A percentile compares a stretch with the other conserved stretches of the same genome.
These are phyloP conservation scores for Psittacara wagleri DNA, from an alignment of 2,113 vertebrate species.

Conservation along the genomic window DNA sequence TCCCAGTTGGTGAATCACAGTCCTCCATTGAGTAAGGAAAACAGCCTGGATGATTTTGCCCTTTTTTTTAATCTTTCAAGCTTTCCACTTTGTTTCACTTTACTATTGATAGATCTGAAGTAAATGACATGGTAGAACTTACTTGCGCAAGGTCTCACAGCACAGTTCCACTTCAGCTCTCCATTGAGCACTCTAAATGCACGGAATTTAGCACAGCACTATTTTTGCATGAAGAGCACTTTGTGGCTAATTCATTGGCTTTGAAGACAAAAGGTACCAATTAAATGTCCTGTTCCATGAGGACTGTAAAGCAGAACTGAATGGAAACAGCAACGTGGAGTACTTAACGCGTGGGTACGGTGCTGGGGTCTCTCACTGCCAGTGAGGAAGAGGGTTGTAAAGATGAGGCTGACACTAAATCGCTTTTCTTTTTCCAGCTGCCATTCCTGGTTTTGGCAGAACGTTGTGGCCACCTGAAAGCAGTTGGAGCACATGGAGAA, in stretches of 20 bases:
- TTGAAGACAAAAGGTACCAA: not conserved
- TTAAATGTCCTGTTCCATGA: not conserved
- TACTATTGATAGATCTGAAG: not conserved
- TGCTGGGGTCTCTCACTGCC: not conserved
- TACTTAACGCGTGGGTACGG: not conserved
- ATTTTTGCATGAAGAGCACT: not conserved
- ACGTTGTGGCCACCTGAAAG: not conserved
- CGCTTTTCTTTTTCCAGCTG: not conserved
- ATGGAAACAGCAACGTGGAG: not conserved
- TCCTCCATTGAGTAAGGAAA: not conserved
- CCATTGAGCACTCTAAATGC: not conserved
- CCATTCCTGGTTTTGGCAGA: not conserved
- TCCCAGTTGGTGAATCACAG: not conserved
- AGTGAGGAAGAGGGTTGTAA: not conserved
- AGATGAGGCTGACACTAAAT: not conserved
- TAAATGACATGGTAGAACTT: not conserved
- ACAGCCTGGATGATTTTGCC: not conserved
- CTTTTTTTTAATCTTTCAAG: not conserved
- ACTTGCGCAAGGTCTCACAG: not conserved
- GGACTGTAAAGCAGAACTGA: not conserved
- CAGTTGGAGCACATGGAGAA: not conserved
- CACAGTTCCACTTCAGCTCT: not conserved
- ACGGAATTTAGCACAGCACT: not conserved
- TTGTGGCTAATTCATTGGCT: not conserved
- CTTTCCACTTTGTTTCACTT: not conserved